Percentiles rank a stretch among this genome's conserved stretches.
Conservation (phyloP, 2,888 invertebrate species). For the Pristionchus fissidentatus region DNA sequence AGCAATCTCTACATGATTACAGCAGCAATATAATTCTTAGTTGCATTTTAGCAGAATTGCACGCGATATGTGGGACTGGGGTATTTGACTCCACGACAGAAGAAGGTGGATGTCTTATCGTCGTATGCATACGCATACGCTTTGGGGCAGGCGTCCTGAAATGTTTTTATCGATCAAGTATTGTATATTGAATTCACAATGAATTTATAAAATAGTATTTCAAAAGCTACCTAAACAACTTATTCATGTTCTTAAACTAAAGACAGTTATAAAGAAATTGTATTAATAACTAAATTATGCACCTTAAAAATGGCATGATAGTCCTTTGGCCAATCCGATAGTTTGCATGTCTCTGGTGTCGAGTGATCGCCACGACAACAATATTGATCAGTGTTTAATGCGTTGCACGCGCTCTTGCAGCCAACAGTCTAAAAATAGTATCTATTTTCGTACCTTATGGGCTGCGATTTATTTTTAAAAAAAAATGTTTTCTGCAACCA, state of each 20-base stretch:
- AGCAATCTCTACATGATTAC: no score
- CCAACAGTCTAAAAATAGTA: slow-evolving; percentile 71
- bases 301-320: slow-evolving; percentile 78
- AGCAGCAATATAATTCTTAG: no score
- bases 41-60: slow-evolving; percentile 36
- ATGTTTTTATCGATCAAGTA: no score
- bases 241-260: no score
- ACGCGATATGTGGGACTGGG: slow-evolving; percentile 2
- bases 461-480: no score
- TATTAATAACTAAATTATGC: not conserved
- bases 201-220: no score
- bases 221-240: no score
- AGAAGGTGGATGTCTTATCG: slow-evolving; percentile 78
- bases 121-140: slow-evolving; percentile 80
- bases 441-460: not conserved
- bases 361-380: slow-evolving; percentile 78
- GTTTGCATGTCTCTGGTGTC: slow-evolving; percentile 77
- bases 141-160: slow-evolving; percentile 77
- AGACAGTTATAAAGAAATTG: not conserved
- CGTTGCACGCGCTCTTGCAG: slow-evolving; percentile 78
- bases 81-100: slow-evolving; percentile 72
- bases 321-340: slow-evolving; percentile 61
- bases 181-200: no score
- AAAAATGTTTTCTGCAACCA: no score
- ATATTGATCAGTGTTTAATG: slow-evolving; percentile 78